Percentiles rank a stretch among this genome's conserved stretches.
These are phyloP conservation scores for Pristiophorus japonicus DNA, from an alignment of 2,113 vertebrate genomes.

Conservation along the genomic window DNA sequence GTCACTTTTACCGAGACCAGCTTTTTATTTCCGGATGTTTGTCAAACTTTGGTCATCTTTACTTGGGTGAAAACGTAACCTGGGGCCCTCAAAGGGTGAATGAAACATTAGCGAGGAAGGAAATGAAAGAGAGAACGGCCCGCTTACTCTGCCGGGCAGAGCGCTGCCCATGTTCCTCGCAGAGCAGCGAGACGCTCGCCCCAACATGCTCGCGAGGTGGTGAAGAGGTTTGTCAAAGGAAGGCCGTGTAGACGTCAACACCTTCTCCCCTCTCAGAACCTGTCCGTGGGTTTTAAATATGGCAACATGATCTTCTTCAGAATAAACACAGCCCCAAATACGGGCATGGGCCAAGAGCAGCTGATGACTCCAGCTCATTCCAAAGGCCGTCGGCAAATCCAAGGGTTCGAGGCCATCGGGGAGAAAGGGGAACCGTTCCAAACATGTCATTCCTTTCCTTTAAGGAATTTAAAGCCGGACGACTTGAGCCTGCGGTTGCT, in stretches of 20 bases:
- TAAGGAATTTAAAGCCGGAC: slow-evolving; percentile 58
- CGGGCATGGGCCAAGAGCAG: slow-evolving; percentile 55
- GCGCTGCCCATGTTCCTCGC: neutral
- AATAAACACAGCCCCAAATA: slow-evolving; percentile 76
- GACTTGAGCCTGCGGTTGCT: neutral
- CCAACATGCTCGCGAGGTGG: neutral
- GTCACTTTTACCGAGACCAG: neutral
- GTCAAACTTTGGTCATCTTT: neutral
- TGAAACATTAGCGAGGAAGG: neutral
- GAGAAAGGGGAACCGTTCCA: slow-evolving; percentile 59
- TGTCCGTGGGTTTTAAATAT: slow-evolving; percentile 60
- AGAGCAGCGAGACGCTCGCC: neutral
- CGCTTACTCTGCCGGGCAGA: neutral
- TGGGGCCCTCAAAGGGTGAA: neutral
- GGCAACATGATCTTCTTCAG: slow-evolving; percentile 60
- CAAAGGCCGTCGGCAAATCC: slow-evolving; percentile 52
- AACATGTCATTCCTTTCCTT: slow-evolving; percentile 55
- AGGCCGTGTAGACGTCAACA: neutral
- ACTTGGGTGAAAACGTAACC: neutral
- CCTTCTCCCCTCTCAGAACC: slow-evolving; percentile 24
- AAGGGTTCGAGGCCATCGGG: slow-evolving; percentile 54
- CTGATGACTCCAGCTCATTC: slow-evolving; percentile 58
- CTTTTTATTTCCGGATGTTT: neutral
- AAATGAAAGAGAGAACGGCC: neutral
- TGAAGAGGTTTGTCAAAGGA: neutral